Evolutionary conservation across 1,140 invertebrate species (phyloP), one percentile per base, ranked within the genome.

Genomic region (Geopemphigus sp.): DNA sequence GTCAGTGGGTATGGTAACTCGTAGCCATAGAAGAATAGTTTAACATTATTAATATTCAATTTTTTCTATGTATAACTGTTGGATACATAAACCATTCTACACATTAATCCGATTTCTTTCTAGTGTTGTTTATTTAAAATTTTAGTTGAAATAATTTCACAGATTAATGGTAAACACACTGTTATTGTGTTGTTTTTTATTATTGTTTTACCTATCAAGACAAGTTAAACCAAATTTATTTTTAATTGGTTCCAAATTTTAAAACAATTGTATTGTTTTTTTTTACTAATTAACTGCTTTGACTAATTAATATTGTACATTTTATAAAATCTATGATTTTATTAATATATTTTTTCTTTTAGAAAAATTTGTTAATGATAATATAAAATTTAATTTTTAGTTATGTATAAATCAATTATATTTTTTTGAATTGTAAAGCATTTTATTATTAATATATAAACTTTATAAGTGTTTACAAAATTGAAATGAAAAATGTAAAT

Each of bases 331-430:
- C 47, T 24, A 59, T 45, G 15, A 24, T 59, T 57, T 39, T 76
- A 59, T 76, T 61, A 6, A 32, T 32, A 17, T 24, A 45, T 76
- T 61, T 59, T 59, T 17, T 47, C 32, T 73, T 73, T 73, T 19
- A 57, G 54, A 76, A 50, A 59, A 61, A 47, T 59, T 76, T 76
- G 39, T 22, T 47, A 29, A 39, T 19, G n/a, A 63, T 26, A 57
- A 17, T 63, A 19, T 78, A 61, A 59, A 78, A 78, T 78, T 61
- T 78, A 78, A 78, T 47, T 78, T 32, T 50, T 63, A 59, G 74
- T 78, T 78, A 63, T 63, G 24, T 78, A 59, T 59, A 45, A 76
- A 76, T 24, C 72, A 78, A 78, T 63, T 78, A 63, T 78, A 78
- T 78, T 78, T 78, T 78, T 78, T 78, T 78, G n/a, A 61, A 78